phyloP scores from a whole-genome alignment of 2,888 invertebrate species.

The Aquatica leii region DNA sequence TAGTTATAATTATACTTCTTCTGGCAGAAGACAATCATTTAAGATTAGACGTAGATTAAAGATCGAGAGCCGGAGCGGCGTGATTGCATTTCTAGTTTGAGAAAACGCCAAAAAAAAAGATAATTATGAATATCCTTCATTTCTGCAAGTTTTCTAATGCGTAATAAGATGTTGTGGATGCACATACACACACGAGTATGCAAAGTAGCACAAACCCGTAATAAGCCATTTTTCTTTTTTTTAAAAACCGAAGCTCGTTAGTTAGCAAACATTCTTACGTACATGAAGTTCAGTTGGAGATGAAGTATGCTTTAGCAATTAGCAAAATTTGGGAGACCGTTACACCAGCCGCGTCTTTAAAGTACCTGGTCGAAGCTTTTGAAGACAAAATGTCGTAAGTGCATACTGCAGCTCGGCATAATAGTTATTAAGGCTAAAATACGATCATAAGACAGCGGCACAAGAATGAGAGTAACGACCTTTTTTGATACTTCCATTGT shows the following conservation, averaged over 20 bases:
- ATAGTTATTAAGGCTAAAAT: conserved; percentile 37
- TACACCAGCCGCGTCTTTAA: conserved; percentile 13
- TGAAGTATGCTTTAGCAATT: neutral
- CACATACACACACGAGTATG: conserved; percentile 5
- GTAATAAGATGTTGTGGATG: conserved; percentile 8
- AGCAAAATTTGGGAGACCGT: neutral
- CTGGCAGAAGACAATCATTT: too few species aligned
- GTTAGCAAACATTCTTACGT: conserved; percentile 1
- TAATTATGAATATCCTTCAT: conserved; percentile 12
- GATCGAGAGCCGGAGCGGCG: too few species aligned
- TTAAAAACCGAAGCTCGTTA: conserved; percentile 7
- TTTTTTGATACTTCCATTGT: conserved; percentile 36
- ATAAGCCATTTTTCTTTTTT: neutral
- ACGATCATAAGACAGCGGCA: conserved; percentile 31
- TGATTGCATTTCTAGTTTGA: too few species aligned
- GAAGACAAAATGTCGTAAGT: conserved; percentile 32
- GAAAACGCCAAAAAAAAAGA: neutral
- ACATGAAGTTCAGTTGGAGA: too few species aligned
- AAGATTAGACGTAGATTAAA: too few species aligned
- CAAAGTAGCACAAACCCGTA: conserved; percentile 6
- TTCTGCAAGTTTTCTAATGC: conserved; percentile 2
- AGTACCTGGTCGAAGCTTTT: conserved; percentile 28
- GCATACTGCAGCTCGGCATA: conserved; percentile 30
- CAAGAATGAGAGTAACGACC: conserved; percentile 32
- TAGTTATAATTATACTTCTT: too few species aligned